Evolutionary conservation across 2,888 invertebrate species (phyloP).

Genomic region (Sesamia inferens): DNA sequence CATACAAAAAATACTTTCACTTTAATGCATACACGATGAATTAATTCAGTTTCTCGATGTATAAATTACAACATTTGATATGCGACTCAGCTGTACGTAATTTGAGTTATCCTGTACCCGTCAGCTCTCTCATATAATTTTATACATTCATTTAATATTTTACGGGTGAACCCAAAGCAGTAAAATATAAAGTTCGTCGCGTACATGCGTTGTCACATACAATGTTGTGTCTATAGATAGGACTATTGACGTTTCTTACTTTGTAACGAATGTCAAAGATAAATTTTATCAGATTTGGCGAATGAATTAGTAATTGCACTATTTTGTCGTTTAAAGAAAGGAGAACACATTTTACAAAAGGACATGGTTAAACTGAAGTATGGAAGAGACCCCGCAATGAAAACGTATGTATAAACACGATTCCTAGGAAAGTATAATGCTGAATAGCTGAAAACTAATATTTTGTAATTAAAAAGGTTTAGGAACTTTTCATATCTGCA

Average conservation of each 20-base stretch:
- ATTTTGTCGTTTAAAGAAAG: neutral
- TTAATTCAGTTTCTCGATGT: conserved; percentile 9
- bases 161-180: conserved; percentile 49
- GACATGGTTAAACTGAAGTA: no score
- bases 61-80: conserved; percentile 6
- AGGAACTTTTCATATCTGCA: no score
- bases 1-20: neutral
- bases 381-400: no score
- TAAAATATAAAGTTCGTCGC: conserved; percentile 55
- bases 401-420: no score
- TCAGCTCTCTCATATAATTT: conserved; percentile 55
- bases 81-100: conserved; percentile 31
- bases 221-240: conserved; percentile 22
- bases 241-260: neutral
- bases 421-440: no score
- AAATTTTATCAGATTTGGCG: neutral
- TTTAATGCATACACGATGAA: neutral
- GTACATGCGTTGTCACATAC: conserved; percentile 38
- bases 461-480: no score
- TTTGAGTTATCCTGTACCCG: conserved; percentile 37
- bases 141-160: conserved; percentile 60
- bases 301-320: neutral
- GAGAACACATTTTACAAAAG: no score
- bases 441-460: no score
- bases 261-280: neutral